Evolutionary conservation across 2,113 vertebrate species (phyloP), one percentile per base, ranked within the genome.

Genomic region (Albula glossodonta): DNA sequence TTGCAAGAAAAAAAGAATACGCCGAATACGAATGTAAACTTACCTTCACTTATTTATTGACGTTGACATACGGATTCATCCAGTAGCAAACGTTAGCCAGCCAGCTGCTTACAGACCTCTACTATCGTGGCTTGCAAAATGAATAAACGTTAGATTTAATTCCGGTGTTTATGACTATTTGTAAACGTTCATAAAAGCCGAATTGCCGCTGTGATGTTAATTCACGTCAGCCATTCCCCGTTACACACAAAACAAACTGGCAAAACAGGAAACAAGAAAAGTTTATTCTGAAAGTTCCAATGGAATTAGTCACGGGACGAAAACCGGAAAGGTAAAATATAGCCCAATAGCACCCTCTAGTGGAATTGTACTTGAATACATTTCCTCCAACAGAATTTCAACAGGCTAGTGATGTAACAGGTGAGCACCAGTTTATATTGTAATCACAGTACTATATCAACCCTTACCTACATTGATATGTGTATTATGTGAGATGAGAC

Each of bases 251-350:
- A 74, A 85, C 48, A 86, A 88, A 49, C 51, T 60, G 84, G 25
- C 63, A 53, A 78, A 87, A 81, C 89, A 93, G 93, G 92, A 94
- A 93, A 92, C 90, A 91, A 89, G 60, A 66, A 80, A 84, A 83
- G 87, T 90, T 90, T 89, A 88, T 90, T 89, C 89, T 88, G 81
- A 91, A 94, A 94, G 90, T 94, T 93, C 92, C 92, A 89, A 92
- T 91, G 92, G 92, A 92, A 91, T 92, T 91, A 89, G 94, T 95
- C 95, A 96, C 94, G 95, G 90, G 94, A 95, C 90, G 87, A 31
- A 48, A 78, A 19, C 51, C 51, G 52, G 51, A 79, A 74, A 3
- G 7, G 15, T 13, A 6, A 41, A 57, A 79, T 53, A 31, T 25
- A 51, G 83, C 50, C 52, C 15, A 78, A n/a, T n/a, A 31, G 74